phyloP scores from a whole-genome alignment of 2,113 vertebrate genomes.

The Gobius niger region DNA sequence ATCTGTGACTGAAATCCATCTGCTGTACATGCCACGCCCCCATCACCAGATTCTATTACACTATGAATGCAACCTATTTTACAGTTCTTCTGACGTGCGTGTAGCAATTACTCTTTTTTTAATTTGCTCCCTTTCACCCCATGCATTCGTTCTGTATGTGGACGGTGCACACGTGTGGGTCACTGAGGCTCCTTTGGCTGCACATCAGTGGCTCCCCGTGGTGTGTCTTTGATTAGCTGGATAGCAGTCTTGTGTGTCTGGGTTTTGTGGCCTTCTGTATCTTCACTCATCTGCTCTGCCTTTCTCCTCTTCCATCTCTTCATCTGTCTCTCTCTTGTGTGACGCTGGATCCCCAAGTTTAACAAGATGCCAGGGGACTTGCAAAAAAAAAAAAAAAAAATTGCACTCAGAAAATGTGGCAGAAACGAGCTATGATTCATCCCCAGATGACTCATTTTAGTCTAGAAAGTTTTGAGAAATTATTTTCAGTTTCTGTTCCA shows the following conservation, averaged over 20 bases:
- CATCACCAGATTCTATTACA: too few species aligned
- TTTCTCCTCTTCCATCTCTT: slow-evolving; percentile 34
- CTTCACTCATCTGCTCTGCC: slow-evolving; percentile 33
- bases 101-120: neutral
- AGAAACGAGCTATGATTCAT: slow-evolving; percentile 57
- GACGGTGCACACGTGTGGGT: slow-evolving; percentile 8
- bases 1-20: too few species aligned
- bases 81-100: slow-evolving; percentile 1
- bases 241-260: slow-evolving; percentile 41
- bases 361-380: slow-evolving; percentile 68
- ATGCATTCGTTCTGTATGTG: neutral
- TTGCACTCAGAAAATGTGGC: slow-evolving; percentile 51
- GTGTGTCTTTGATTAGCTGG: slow-evolving; percentile 60
- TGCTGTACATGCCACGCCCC: too few species aligned
- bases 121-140: neutral
- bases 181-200: slow-evolving; percentile 22
- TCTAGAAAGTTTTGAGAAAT: slow-evolving; percentile 14
- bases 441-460: slow-evolving; percentile 54
- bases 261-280: slow-evolving; percentile 21
- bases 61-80: too few species aligned
- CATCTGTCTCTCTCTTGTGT: slow-evolving; percentile 51
- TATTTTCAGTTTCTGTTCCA: neutral
- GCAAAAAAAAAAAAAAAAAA: slow-evolving; percentile 49
- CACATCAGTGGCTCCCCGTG: slow-evolving; percentile 58
- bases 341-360: slow-evolving; percentile 51